Percentiles rank a stretch among this genome's conserved stretches.
These are phyloP conservation scores for Lophotis ruficrista DNA, from an alignment of 2,113 vertebrate genomes.

Conservation along the genomic window DNA sequence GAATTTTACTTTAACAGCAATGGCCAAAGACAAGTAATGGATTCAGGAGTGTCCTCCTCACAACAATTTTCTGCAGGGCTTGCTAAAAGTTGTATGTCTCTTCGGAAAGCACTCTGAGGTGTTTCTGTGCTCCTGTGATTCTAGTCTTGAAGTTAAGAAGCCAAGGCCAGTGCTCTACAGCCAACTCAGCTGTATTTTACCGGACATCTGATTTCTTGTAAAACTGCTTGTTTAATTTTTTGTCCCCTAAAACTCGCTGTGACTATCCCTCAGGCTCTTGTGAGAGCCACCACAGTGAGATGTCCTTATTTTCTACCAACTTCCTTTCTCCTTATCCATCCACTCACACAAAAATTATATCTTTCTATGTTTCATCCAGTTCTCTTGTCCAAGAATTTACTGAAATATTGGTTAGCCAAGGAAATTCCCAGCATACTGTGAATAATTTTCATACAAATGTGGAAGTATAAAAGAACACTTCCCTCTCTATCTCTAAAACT, in stretches of 20 bases:
- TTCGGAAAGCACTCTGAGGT: not conserved
- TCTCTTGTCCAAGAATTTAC: not conserved
- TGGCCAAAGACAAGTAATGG: not conserved
- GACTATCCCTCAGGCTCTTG: not conserved
- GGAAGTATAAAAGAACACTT: not conserved
- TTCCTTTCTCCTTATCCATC: not conserved
- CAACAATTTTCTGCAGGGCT: not conserved
- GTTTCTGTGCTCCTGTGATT: not conserved
- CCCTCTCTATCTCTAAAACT: not conserved
- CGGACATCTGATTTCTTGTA: not conserved
- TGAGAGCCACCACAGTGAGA: not conserved
- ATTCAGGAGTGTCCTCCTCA: not conserved
- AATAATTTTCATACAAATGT: not conserved
- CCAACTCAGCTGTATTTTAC: not conserved
- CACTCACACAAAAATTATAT: not conserved
- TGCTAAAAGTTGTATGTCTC: not conserved
- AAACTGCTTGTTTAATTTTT: not conserved
- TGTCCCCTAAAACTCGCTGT: not conserved
- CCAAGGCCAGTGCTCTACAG: not conserved
- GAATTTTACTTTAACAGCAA: not conserved
- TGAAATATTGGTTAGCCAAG: not conserved
- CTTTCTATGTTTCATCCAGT: not conserved
- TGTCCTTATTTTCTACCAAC: not conserved
- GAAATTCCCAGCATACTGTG: not conserved
- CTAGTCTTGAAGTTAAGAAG: not conserved